Evolutionary conservation across 37 sponge, comb jelly and placozoan species (phyloP).

Genomic region (Halisarca cf. caerulea): DNA sequence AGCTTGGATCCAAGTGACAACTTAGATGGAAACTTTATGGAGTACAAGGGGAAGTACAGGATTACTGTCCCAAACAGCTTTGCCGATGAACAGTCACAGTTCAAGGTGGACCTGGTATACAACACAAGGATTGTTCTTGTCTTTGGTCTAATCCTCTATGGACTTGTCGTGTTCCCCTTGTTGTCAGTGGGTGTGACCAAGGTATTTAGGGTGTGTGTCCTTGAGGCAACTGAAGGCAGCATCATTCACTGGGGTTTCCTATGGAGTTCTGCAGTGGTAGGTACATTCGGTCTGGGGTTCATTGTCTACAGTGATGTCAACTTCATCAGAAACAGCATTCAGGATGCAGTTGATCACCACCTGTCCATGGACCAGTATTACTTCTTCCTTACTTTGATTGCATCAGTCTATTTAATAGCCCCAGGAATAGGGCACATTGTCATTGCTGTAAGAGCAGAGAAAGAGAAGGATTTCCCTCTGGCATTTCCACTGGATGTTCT

Average conservation of each 20-base stretch:
- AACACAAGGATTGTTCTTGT: not conserved
- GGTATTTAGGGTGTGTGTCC: not conserved
- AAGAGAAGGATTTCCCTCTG: not conserved
- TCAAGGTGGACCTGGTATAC: not conserved
- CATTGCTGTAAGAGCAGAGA: not conserved
- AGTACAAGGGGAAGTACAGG: not conserved
- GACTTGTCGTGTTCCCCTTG: slow-evolving; percentile 9
- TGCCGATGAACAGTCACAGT: not conserved
- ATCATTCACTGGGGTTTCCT: slow-evolving; percentile 11
- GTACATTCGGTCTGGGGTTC: not conserved
- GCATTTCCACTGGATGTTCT: not conserved
- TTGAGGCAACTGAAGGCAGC: not conserved
- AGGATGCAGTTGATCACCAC: not conserved
- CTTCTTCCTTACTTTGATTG: not conserved
- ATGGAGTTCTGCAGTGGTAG: not conserved
- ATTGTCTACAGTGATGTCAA: not conserved
- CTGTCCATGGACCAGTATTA: no score
- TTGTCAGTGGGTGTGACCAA: not conserved
- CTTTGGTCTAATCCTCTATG: not conserved
- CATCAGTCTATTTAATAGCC: not conserved
- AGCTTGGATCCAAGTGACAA: slow-evolving; percentile 21
- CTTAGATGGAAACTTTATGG: slow-evolving; percentile 25
- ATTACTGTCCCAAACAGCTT: not conserved
- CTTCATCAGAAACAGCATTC: not conserved
- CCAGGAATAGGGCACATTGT: not conserved